Base-by-base conservation (phyloP, 53 echinoderm and acorn worm species). In the Henricia sp. region DNA sequence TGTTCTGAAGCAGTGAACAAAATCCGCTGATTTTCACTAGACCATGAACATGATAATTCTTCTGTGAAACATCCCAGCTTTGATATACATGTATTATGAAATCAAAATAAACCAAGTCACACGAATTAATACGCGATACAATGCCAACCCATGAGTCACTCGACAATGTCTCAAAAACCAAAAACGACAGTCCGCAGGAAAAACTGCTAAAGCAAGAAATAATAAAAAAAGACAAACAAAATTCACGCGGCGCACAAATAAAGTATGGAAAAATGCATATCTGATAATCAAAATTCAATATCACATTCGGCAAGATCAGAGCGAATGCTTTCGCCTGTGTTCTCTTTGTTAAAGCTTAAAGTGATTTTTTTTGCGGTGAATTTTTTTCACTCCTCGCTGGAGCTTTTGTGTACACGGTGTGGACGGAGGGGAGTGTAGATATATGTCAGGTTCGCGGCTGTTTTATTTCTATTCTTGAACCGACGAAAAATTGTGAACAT, bases 241-340 rank as follows among this genome's bases (percentile, higher is more conserved):
- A 10, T 46, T 14, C 48, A 68, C 36, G 40, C 68, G 24, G 59
- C 76, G 59, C 76, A 76, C 32, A 77, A 60, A 77, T 17, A 12
- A 20, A 40, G 4, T 16, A 8, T 17, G 41, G 41, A 77, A 80
- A 80, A 57, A 77, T 40, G 37, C 20, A 53, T 55, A 55, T 14
- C 74, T 57, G 16, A 59, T 26, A 20, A 62, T 41, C 62, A 80
- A 80, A 33, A 63, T 80, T 63, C 80, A 80, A 80, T 80, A 80
- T 80, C 48, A 80, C 80, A 80, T 46, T 80, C 80, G 80, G 62
- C 64, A 64, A 64, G 63, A 80, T 80, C 80, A 80, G 20, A 80
- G 80, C 64, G 44, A 80, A 38, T 76, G 38, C 58, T 25, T 13
- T 52, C 35, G 32, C 42, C 23, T 57, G 26, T 37, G 1, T 72